Evolutionary conservation across 2,113 vertebrate genomes (phyloP).

Genomic region (Muntiacus muntjak): DNA sequence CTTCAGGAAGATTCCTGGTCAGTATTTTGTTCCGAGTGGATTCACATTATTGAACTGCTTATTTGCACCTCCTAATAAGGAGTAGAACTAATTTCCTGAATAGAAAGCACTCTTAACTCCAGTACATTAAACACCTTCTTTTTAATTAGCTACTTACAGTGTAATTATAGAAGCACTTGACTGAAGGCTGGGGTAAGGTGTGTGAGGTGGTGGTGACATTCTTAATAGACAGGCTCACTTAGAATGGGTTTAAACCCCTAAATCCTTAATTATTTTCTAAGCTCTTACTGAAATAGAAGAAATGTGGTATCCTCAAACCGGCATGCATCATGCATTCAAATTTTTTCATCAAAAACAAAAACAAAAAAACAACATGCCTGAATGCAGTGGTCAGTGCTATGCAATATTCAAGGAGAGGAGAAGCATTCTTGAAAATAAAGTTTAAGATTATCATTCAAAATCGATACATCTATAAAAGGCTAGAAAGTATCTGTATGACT

Average conservation of each 20-base stretch:
- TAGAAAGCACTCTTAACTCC: conserved; percentile 16
- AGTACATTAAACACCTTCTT: neutral
- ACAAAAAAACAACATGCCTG: neutral
- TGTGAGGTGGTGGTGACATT: neutral
- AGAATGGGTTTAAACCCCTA: neutral
- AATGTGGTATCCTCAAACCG: neutral
- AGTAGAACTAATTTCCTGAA: conserved; percentile 25
- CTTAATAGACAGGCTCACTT: neutral
- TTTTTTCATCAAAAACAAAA: neutral
- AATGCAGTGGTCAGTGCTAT: neutral
- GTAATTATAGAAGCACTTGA: neutral
- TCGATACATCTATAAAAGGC: neutral
- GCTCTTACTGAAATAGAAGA: neutral
- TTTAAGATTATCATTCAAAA: neutral
- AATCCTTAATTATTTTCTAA: neutral
- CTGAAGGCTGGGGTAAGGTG: neutral
- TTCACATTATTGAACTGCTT: conserved; percentile 54
- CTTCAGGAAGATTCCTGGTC: conserved; percentile 20
- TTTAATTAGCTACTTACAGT: conserved; percentile 67
- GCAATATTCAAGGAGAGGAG: neutral
- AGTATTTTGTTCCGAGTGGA: conserved; percentile 14
- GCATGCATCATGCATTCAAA: too few species aligned
- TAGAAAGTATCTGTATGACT: neutral
- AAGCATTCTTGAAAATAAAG: neutral
- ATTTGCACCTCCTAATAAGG: conserved; percentile 45